Evolutionary conservation across 2,113 vertebrate genomes (phyloP).

Genomic region (Tichodroma muraria): DNA sequence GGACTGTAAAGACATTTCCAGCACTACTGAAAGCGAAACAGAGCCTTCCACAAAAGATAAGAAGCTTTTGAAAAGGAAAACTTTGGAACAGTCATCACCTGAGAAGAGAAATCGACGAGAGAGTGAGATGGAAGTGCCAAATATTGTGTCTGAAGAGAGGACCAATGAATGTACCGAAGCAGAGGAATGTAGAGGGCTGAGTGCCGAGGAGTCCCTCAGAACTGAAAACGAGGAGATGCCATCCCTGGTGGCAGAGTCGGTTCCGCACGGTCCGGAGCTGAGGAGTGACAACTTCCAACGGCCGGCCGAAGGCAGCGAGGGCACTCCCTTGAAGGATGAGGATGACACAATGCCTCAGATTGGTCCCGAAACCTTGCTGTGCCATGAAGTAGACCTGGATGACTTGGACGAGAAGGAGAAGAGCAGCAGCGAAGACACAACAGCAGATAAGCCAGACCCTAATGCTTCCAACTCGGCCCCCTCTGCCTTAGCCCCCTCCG

Average conservation of each 20-base stretch:
- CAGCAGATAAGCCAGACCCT: slow-evolving; percentile 61
- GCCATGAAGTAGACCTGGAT: slow-evolving; percentile 94
- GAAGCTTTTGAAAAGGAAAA: slow-evolving; percentile 82
- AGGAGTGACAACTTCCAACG: slow-evolving; percentile 8
- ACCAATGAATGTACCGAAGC: slow-evolving; percentile 58
- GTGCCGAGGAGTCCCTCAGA: slow-evolving; percentile 61
- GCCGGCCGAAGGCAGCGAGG: slow-evolving; percentile 18
- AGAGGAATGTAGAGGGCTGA: slow-evolving; percentile 51
- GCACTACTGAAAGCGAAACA: slow-evolving; percentile 69
- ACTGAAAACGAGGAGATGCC: slow-evolving; percentile 74
- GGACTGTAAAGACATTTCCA: slow-evolving; percentile 63
- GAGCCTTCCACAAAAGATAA: slow-evolving; percentile 79
- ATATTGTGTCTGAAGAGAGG: slow-evolving; percentile 65
- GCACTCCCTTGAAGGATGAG: slow-evolving; percentile 42
- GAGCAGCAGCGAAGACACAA: slow-evolving; percentile 64
- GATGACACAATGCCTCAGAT: slow-evolving; percentile 86
- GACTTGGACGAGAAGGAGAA: slow-evolving; percentile 94
- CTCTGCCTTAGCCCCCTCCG: slow-evolving; percentile 45
- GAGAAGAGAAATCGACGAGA: slow-evolving; percentile 84
- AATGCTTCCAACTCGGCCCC: slow-evolving; percentile 7
- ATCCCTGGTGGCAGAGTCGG: slow-evolving; percentile 66
- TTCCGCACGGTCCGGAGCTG: slow-evolving; percentile 23
- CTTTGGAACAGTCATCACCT: slow-evolving; percentile 72
- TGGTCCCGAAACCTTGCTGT: slow-evolving; percentile 87
- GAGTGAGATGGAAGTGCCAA: slow-evolving; percentile 71